Base-by-base conservation (phyloP, 1,140 invertebrate species). In the Galleria mellonella region DNA sequence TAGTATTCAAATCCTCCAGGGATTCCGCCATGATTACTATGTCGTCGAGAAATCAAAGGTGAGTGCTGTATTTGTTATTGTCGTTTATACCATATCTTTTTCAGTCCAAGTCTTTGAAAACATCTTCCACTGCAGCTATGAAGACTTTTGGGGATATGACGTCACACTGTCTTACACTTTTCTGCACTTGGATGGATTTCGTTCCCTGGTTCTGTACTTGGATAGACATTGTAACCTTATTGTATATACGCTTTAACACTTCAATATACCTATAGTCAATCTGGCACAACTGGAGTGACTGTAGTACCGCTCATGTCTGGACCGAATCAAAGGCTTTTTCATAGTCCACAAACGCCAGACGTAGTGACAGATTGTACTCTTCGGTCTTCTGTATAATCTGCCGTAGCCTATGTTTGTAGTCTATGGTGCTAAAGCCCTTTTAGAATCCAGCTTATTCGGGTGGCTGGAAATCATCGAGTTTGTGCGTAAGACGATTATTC, bases 381-480 rank as follows among this genome's bases (percentile, higher is more conserved):
- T 47, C 15, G 35, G 14, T 9, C 8, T 37, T 37, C 35, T 37
- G 35, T 15, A 15, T 17, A 37, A 37, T 10, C 14, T 37, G n/a
- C 35, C 12, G 35, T 13, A 37, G 13, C 9, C 12, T 49, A 28
- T 49, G 32, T 1, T 43, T 49, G 27, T 49, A 29, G 39, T 49
- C 39, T 31, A 45, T 28, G 35, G 35, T 37, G 9, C 35, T 17
- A 17, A 2, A 37, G 12, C 35, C 35, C 9, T 8, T 37, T 9
- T 30, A 28, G 17, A 43, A 49, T 9, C 31, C 47, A 30, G 47
- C 47, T 27, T 49, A 30, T 28, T 45, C 42, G 1, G 31, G n/a
- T n/a, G 42, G 45, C 39, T 63, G 49, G 29, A 51, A 53, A 8
- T 58, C 46, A 12, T 59, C 47, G 5, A 53, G 41, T 14, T 38